Evolutionary conservation across 1,140 invertebrate species (phyloP).

Genomic region (Brachystomella parvula): DNA sequence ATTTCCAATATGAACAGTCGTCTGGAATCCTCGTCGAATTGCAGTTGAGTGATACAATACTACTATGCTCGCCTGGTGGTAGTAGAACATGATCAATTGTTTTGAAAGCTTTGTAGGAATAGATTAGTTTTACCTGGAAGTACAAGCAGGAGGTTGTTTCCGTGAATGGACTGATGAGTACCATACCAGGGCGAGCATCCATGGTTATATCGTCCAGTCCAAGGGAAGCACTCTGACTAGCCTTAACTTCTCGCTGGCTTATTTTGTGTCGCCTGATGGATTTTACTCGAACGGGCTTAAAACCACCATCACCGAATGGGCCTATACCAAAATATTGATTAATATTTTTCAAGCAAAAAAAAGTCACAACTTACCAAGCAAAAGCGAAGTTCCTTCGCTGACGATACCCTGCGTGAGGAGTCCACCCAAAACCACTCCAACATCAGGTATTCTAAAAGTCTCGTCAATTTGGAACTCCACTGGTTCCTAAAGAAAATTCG

Average conservation of each 20-base stretch:
- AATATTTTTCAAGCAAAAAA: not conserved
- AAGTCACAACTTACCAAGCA: slow-evolving; percentile 52
- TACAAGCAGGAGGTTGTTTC: slow-evolving; percentile 20
- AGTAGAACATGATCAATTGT: slow-evolving; percentile 28
- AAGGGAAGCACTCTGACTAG: slow-evolving; percentile 83
- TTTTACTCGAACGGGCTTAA: slow-evolving; percentile 65
- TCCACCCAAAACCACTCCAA: slow-evolving; percentile 71
- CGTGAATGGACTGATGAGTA: slow-evolving; percentile 31
- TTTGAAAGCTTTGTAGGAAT: slow-evolving; percentile 5
- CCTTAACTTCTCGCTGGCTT: slow-evolving; percentile 72
- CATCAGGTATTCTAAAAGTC: slow-evolving; percentile 71
- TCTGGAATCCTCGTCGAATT: slow-evolving; percentile 82
- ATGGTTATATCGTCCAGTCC: slow-evolving; percentile 61
- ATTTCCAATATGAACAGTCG: slow-evolving; percentile 88
- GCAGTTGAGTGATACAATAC: slow-evolving; percentile 74
- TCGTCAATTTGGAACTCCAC: slow-evolving; percentile 89
- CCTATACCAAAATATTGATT: slow-evolving; percentile 47
- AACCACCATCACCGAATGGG: slow-evolving; percentile 74
- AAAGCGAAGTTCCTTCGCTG: slow-evolving; percentile 67
- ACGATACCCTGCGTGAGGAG: slow-evolving; percentile 73
- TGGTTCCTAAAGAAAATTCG: slow-evolving; percentile 49
- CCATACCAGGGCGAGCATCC: slow-evolving; percentile 73
- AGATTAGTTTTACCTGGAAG: slow-evolving; percentile 34
- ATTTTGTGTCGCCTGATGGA: slow-evolving; percentile 86
- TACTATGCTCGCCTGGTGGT: slow-evolving; percentile 68